Conservation (phyloP, 1,140 invertebrate species). For the Drosophila serrata region DNA sequence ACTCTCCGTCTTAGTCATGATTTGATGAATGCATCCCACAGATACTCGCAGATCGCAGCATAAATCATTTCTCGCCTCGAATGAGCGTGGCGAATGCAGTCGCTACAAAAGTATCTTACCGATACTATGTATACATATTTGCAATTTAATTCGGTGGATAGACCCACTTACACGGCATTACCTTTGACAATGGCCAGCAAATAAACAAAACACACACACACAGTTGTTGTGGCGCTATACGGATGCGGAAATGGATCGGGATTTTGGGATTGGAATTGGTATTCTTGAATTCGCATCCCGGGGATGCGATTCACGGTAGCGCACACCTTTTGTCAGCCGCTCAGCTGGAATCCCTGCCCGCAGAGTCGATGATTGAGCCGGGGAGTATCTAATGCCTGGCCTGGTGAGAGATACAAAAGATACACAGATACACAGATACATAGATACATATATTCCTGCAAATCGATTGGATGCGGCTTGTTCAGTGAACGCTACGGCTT, state of each 20-base stretch:
- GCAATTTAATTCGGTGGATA: slow-evolving; percentile 15
- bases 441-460: background rate
- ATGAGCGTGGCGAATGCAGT: slow-evolving; percentile 13
- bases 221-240: slow-evolving; percentile 28
- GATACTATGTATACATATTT: slow-evolving; percentile 9
- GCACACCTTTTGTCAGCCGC: slow-evolving; percentile 31
- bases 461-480: slow-evolving; percentile 77
- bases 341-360: slow-evolving; percentile 46
- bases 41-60: slow-evolving; percentile 8
- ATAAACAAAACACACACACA: slow-evolving; percentile 47
- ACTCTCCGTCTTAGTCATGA: slow-evolving; percentile 27
- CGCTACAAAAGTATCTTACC: background rate
- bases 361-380: slow-evolving; percentile 54
- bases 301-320: slow-evolving; percentile 30
- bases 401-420: slow-evolving; percentile 12
- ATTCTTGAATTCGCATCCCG: slow-evolving; percentile 18
- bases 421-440: slow-evolving; percentile 1
- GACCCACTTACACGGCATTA: slow-evolving; percentile 67
- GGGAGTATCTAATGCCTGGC: slow-evolving; percentile 42
- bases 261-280: background rate
- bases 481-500: slow-evolving; percentile 65
- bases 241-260: slow-evolving; percentile 1
- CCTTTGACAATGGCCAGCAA: slow-evolving; percentile 25
- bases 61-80: slow-evolving; percentile 16
- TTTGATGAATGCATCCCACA: slow-evolving; percentile 40